phyloP scores from a whole-genome alignment of 2,888 invertebrate species.

The Napeogenes sylphis region DNA sequence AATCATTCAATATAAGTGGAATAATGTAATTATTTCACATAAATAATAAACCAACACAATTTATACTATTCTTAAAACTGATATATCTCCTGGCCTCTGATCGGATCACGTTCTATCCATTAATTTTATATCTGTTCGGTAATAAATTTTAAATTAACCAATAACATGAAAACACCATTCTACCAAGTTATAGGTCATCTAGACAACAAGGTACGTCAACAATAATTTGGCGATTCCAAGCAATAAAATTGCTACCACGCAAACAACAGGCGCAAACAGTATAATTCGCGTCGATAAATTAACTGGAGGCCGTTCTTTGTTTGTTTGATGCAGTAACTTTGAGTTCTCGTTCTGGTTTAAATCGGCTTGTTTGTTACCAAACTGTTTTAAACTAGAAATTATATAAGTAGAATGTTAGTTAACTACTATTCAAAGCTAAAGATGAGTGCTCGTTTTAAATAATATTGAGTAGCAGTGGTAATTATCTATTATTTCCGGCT shows the following conservation, averaged over 20 bases:
- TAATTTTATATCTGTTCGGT: neutral
- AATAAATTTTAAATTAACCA: neutral
- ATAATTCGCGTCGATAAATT: conserved; percentile 30
- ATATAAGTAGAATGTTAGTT: neutral
- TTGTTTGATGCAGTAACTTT: conserved; percentile 19
- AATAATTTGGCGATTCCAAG: conserved; percentile 22
- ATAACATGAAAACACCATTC: neutral
- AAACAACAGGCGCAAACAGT: conserved; percentile 30
- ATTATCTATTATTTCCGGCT: too few species aligned
- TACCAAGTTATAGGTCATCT: conserved; percentile 12
- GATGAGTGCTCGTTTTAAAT: too few species aligned
- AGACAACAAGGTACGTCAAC: conserved; percentile 20
- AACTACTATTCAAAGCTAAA: too few species aligned
- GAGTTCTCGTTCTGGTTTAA: neutral
- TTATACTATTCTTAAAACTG: too few species aligned
- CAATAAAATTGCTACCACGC: conserved; percentile 25
- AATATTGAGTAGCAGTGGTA: too few species aligned
- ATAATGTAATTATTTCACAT: too few species aligned
- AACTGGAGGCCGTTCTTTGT: conserved; percentile 25
- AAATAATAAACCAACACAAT: too few species aligned
- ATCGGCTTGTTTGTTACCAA: neutral
- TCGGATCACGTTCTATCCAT: neutral
- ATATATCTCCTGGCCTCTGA: too few species aligned
- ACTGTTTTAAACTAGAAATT: neutral
- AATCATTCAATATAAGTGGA: too few species aligned